Evolutionary conservation across 2,113 vertebrate genomes (phyloP), one percentile per base, ranked within the genome.

Genomic region (Pelecanus crispus): DNA sequence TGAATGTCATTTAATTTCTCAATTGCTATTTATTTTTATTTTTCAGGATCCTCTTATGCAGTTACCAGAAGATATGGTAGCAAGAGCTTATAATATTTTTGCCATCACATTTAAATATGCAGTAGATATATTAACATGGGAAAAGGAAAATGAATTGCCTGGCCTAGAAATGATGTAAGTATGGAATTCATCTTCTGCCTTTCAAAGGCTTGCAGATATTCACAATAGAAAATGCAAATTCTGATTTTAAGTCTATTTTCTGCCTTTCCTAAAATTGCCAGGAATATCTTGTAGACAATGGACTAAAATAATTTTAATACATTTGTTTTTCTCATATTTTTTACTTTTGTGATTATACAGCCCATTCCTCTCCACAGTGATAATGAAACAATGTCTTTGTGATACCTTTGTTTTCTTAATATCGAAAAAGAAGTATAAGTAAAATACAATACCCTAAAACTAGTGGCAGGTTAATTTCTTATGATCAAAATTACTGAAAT

Each of bases 61-160:
- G 86, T 98, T 99, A 45, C 98, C 99, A 17, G 98, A 98, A 95
- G 99, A 99, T 84, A 98, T 99, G 98, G 98, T 99, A 67, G 98
- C 98, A 81, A 98, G 99, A 94, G 98, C 98, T 65, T 99, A 98
- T 79, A 99, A 98, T 85, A 98, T 99, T 91, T 99, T 99, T 98
- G 97, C 98, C 78, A 98, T 99, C 85, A 96, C 99, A 66, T 98
- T 99, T 97, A 99, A 98, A 79, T 99, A 99, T n/a, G 99, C 99
- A 26, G 99, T 99, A 75, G 99, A 99, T 94, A 98, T 99, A 98
- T 92, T 99, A 94, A 99, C 99, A 32, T 99, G 99, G 99, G 99
- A 99, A 31, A 99, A 99, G 87, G 99, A 99, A 96, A 98, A 98
- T 49, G 98, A 99, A 74, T 97, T 99, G 6, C 99, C 97, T 66